Evolutionary conservation across 2,113 vertebrate species (phyloP), one percentile per base, ranked within the genome.

Genomic region (Carassius carassius): DNA sequence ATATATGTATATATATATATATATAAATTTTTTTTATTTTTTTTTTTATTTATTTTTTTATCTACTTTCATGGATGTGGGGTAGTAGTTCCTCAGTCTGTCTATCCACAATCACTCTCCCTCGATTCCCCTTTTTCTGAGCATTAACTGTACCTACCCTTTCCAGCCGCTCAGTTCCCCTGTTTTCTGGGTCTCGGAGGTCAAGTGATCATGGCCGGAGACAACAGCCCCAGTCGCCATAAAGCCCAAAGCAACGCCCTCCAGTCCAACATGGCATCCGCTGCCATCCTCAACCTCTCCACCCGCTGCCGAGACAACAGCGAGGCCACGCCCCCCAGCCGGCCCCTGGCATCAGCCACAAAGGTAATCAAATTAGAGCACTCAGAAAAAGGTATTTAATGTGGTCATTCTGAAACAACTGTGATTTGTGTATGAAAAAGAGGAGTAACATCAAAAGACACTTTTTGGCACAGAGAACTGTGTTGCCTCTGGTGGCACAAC

Each of bases 231-330:
- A 93, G 94, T 92, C 94, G 94, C 94, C 97, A 97, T 91, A 96
- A 95, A 96, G 96, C 97, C 90, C 95, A 95, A 90, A 92, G 94
- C 92, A 97, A 97, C 90, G 94, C 96, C 91, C 96, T 97, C 93
- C 98, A 97, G 94, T 94, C 96, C 91, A 94, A 96, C 90, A 92
- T 93, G 21, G 96, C 97, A 91, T 97, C 98, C 89, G 95, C 97
- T 93, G 97, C 97, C 93, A 99, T 99, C 95, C 98, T 99, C 93
- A 99, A 99, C 97, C 97, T 99, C 93, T 99, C 98, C 94, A 99
- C 98, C 91, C 97, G 96, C 94, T 99, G 97, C 96, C 97, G 97
- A 85, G 96, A 96, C 96, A 97, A 94, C 93, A 88, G 95, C 94
- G 94, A 97, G 95, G 92, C 95, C 74, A 89, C 91, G 93, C 94